Evolutionary conservation across 2,888 invertebrate genomes (phyloP), one percentile per base, ranked within the genome.

Genomic region (Caenorhabditis auriculariae): DNA sequence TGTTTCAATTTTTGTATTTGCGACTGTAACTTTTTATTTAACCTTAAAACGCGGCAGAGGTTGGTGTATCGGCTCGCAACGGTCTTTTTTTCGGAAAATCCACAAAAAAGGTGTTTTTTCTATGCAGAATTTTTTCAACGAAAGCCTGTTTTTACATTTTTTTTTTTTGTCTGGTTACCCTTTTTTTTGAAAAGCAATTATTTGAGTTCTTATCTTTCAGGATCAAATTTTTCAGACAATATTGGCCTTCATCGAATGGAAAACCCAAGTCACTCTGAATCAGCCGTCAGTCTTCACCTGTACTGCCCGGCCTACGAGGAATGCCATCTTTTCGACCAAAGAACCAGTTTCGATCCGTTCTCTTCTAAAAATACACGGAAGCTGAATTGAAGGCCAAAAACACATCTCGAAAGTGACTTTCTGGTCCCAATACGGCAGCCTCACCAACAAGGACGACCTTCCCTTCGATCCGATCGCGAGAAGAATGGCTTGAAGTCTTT

Each of bases 181-280:
- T n/a, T n/a, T n/a, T n/a, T n/a, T n/a, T n/a, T n/a, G n/a, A n/a
- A n/a, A n/a, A n/a, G n/a, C n/a, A n/a, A n/a, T n/a, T n/a, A n/a
- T n/a, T n/a, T n/a, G n/a, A n/a, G n/a, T n/a, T n/a, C n/a, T n/a
- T n/a, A n/a, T n/a, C n/a, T n/a, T n/a, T 15, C 1, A 45, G 45
- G 35, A 17, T 42, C 24, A 26, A 21, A 4, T 12, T 2, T 56
- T 69, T 2, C 84, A 95, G 95, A 98, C 84, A 88, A 90, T 0
- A 84, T 95, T 70, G 96, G 96, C 0, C 86, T 98, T 12, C 96
- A 98, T 82, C 88, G 95, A 0, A 91, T 98, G 70, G 94, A 94
- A 85, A 98, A 98, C 82, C 87, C 90, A 0, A 92, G 91, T 5
- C 89, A 93, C 81, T 87, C 89, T 0, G 90, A 93, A 78, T 87